Evolutionary conservation across 2,888 invertebrate genomes (phyloP).

Genomic region (Aricia artaxerxes): DNA sequence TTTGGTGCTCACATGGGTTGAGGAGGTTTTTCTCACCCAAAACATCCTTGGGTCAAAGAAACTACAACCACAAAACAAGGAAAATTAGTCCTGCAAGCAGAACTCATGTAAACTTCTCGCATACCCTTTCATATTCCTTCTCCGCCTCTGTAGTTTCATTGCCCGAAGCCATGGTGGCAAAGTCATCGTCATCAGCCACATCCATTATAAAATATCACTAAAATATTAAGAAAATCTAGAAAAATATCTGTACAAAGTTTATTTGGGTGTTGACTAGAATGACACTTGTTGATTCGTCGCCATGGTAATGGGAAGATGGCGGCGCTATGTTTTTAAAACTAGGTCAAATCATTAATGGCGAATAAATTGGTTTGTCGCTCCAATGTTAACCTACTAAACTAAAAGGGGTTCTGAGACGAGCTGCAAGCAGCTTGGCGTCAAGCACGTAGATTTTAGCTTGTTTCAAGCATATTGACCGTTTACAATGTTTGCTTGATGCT

Average conservation of each 20-base stretch:
- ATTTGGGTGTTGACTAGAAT: background rate
- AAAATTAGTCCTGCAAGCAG: no score
- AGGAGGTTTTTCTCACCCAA: no score
- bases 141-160: constrained; percentile 73
- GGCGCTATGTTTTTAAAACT: background rate
- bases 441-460: no score
- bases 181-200: constrained; percentile 60
- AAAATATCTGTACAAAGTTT: constrained; percentile 39
- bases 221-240: constrained; percentile 41
- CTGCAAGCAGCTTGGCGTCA: no score
- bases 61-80: no score
- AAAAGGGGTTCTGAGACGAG: background rate
- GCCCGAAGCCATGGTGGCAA: constrained; percentile 57
- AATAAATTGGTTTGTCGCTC: background rate
- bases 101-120: background rate
- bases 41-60: no score
- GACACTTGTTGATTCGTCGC: constrained; percentile 40
- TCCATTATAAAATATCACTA: constrained; percentile 42
- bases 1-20: no score
- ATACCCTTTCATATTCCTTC: constrained; percentile 65
- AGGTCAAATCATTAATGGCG: background rate
- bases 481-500: no score
- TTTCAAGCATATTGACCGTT: no score
- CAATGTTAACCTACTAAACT: background rate
- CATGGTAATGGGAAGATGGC: constrained; percentile 40